phyloP scores from a whole-genome alignment of 2,888 invertebrate species.

The Sinodicranocentrus sp. region DNA sequence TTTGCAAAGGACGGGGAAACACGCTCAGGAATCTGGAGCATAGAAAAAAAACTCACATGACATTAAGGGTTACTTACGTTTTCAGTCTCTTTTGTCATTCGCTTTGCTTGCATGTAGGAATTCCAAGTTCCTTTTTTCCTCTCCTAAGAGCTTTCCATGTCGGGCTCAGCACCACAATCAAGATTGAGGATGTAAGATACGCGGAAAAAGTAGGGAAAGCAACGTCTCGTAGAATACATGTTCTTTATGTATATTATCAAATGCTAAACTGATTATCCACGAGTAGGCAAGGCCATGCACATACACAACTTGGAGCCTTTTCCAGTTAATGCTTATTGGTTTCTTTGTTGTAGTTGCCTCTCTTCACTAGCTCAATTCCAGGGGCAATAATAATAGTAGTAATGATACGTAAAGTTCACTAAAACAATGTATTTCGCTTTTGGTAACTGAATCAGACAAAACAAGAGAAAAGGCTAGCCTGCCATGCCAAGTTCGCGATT shows the following conservation, averaged over 20 bases:
- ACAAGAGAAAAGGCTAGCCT: slow-evolving; percentile 7
- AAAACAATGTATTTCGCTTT: slow-evolving; percentile 1
- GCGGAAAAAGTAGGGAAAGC: background rate
- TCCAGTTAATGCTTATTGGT: slow-evolving; percentile 5
- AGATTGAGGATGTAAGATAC: no score
- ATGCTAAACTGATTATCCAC: slow-evolving; percentile 38
- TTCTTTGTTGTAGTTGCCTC: background rate
- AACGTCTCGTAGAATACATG: background rate
- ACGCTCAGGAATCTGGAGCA: background rate
- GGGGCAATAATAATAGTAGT: background rate
- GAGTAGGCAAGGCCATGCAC: background rate
- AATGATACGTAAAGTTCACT: background rate
- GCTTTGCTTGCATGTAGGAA: no score
- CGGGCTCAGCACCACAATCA: no score
- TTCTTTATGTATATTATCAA: slow-evolving; percentile 27
- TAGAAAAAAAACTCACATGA: background rate
- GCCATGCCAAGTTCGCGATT: background rate
- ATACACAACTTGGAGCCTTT: background rate
- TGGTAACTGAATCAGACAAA: slow-evolving; percentile 1
- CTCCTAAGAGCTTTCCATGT: no score
- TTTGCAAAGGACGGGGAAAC: background rate
- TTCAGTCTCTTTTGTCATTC: no score
- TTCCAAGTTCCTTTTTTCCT: background rate
- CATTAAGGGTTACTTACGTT: slow-evolving; percentile 3
- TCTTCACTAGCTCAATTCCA: background rate